Base-by-base conservation (phyloP, 2,888 invertebrate species). In the Phorcus lineatus region DNA sequence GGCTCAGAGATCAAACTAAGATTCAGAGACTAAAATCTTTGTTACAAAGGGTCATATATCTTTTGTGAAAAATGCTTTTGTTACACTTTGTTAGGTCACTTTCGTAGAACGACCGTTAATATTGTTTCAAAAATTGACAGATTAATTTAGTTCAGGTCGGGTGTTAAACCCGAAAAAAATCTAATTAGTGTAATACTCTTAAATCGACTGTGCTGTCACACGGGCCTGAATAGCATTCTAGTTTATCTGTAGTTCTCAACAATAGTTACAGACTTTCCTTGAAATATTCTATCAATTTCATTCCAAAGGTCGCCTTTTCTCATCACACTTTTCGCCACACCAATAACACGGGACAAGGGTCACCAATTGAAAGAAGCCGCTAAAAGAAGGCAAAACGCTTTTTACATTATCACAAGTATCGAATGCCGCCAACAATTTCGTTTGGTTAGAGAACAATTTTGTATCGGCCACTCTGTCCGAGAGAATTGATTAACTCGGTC, bases 371-470 rank as follows among this genome's bases (percentile, higher is more conserved):
- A 67, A 70, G 70, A 70, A 36, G 36, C 70, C 40, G 70, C 19
- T 70, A 70, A 70, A 70, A 70, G 70, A 70, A 70, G 36, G 36
- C 70, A 70, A 36, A 40, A 70, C 70, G 36, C 31, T 70, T 70
- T 70, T 70, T 70, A 40, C 70, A 70, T 70, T 70, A 70, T 19
- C 70, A 40, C 70, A 40, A 70, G 70, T 31, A 70, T 70, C 70
- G 31, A 36, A 70, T 70, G 36, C 70, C 40, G 36, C 70, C 28
- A 70, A 36, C 70, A 11, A 70, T 70, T 70, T 40, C 70, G 31
- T 70, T 70, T 40, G 70, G 70, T 70, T 70, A 70, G 40, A 70
- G 70, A 70, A 70, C 70, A 36, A 70, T 70, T 70, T 70, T 40
- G 70, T 40, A 70, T 70, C 36, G 70, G 70, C 36, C 70, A 70